Conservation (phyloP, 2,113 vertebrate genomes). For the Hydrochoerus hydrochaeris region DNA sequence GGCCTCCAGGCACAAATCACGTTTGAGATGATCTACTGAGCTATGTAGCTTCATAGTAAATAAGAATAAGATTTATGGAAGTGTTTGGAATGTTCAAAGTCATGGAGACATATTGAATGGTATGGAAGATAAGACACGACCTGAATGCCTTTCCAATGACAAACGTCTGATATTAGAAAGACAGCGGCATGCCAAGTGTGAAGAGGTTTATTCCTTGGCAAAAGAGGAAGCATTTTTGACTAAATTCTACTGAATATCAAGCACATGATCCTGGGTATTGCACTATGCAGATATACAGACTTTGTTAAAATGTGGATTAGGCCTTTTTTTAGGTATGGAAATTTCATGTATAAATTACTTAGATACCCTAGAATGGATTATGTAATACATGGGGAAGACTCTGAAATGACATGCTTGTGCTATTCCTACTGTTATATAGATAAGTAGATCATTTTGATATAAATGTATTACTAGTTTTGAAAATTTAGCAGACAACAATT, state of each 20-base stretch:
- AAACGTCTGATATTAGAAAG: background rate
- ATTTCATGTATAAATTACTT: background rate
- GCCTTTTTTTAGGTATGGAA: background rate
- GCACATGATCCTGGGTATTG: background rate
- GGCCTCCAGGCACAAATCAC: background rate
- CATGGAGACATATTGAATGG: background rate
- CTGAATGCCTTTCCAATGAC: background rate
- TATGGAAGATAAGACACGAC: background rate
- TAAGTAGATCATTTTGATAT: background rate
- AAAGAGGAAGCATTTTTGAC: background rate
- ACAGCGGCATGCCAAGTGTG: rapidly evolving
- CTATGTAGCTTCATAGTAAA: background rate
- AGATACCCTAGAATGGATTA: background rate
- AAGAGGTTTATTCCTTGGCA: background rate
- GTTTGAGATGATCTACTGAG: background rate
- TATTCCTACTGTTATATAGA: background rate
- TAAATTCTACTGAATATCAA: background rate
- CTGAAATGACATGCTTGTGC: background rate
- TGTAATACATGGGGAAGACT: background rate
- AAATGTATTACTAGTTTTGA: background rate
- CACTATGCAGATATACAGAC: background rate
- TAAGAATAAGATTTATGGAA: conserved; percentile 29
- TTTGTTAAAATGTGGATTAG: background rate
- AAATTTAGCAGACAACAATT: background rate
- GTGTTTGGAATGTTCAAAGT: background rate